Evolutionary conservation across 2,113 vertebrate species (phyloP).

Genomic region (Scolopax mira): DNA sequence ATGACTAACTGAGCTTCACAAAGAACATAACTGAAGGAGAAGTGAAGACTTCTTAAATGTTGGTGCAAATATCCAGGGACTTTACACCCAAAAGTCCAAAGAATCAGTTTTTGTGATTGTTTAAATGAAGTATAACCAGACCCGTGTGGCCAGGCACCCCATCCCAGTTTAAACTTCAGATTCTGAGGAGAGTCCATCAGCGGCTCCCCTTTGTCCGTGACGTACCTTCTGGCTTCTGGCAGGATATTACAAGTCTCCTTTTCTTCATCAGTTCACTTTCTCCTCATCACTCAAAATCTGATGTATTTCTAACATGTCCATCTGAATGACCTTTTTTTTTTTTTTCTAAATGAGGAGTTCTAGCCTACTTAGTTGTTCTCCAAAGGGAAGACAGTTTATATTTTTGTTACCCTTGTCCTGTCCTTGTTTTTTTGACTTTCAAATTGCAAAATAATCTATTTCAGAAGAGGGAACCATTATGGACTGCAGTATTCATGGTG

Average conservation of each 20-base stretch:
- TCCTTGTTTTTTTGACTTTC: not conserved
- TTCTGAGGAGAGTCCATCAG: not conserved
- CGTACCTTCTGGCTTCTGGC: not conserved
- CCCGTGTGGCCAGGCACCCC: not conserved
- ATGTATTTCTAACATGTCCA: not conserved
- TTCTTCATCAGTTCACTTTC: not conserved
- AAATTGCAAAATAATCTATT: not conserved
- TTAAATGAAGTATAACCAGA: not conserved
- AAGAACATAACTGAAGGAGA: not conserved
- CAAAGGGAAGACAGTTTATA: not conserved
- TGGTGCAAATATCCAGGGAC: not conserved
- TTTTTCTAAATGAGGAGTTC: not conserved
- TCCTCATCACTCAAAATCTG: not conserved
- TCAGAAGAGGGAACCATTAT: not conserved
- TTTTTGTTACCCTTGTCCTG: not conserved
- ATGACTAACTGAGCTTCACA: not conserved
- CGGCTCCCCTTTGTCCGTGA: not conserved
- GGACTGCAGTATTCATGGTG: not conserved
- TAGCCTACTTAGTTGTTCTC: not conserved
- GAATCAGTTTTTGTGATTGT: not conserved
- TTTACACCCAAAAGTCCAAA: not conserved
- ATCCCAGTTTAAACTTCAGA: not conserved
- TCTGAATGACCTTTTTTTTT: not conserved
- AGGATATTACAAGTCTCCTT: not conserved
- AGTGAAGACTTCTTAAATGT: not conserved